Conservation (phyloP, 2,113 vertebrate species). For the Pachypanchax playfairii region DNA sequence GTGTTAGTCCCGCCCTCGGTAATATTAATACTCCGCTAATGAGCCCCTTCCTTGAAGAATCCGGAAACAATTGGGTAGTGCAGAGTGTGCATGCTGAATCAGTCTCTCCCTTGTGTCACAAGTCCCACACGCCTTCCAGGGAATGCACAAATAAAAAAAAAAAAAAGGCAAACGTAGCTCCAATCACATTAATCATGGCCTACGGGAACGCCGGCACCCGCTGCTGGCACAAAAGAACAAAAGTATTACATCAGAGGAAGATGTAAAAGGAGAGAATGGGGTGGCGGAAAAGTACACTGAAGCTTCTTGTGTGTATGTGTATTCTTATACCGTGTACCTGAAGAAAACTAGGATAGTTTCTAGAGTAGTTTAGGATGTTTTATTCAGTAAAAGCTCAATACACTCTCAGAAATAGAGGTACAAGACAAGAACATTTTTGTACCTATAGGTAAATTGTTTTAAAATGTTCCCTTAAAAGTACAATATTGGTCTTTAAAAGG, state of each 20-base stretch:
- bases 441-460: too few relatives aligned
- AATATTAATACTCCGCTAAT: conserved; percentile 76
- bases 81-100: conserved; percentile 40
- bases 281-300: conserved; percentile 38
- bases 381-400: conserved; percentile 32
- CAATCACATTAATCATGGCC: conserved; percentile 79
- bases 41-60: conserved; percentile 67
- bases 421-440: too few relatives aligned
- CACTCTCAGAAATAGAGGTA: too few relatives aligned
- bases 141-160: conserved; percentile 56
- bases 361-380: conserved; percentile 41
- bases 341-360: conserved; percentile 20
- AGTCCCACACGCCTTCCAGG: conserved; percentile 55
- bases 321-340: background rate
- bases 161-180: conserved; percentile 45
- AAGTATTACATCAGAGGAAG: conserved; percentile 52
- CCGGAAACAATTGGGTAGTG: conserved; percentile 56
- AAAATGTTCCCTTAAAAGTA: too few relatives aligned
- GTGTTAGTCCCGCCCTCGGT: conserved; percentile 62
- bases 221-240: conserved; percentile 45
- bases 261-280: conserved; percentile 25
- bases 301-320: conserved; percentile 4
- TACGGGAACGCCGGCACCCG: conserved; percentile 50
- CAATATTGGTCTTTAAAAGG: too few relatives aligned
- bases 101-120: conserved; percentile 58